Evolutionary conservation across 2,797 vertebrate species (phyloP).

Genomic region (Limosa lapponica): DNA sequence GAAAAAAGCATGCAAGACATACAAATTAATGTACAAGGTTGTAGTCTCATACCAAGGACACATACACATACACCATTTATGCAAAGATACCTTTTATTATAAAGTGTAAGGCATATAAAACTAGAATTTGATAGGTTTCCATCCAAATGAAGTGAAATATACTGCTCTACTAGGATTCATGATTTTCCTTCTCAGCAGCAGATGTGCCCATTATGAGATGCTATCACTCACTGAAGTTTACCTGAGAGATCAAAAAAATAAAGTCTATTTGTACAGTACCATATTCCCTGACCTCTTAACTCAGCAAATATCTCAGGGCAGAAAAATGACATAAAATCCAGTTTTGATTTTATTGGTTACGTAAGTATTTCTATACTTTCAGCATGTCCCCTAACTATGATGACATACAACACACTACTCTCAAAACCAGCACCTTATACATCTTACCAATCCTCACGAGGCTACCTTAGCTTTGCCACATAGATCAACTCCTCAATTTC

Average conservation of each 20-base stretch:
- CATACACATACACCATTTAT: slow-evolving; percentile 41
- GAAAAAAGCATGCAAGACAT: slow-evolving; percentile 43
- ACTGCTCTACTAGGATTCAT: slow-evolving; percentile 57
- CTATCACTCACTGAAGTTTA: slow-evolving; percentile 64
- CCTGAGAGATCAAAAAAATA: slow-evolving; percentile 71
- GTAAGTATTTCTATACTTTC: background rate
- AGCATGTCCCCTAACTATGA: fast-evolving
- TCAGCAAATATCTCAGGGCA: background rate
- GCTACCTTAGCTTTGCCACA: background rate
- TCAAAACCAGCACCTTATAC: background rate
- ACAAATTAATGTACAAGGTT: background rate
- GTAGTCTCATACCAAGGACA: slow-evolving; percentile 42
- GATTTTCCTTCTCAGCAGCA: slow-evolving; percentile 61
- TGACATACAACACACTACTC: fast-evolving
- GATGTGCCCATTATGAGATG: slow-evolving; percentile 53
- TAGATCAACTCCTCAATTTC: background rate
- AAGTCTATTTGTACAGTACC: slow-evolving; percentile 60
- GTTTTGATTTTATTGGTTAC: background rate
- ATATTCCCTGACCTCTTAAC: background rate
- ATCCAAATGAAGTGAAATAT: slow-evolving; percentile 56
- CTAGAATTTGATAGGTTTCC: slow-evolving; percentile 59
- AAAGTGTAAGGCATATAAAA: slow-evolving; percentile 69
- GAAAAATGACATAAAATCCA: background rate
- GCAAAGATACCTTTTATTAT: slow-evolving; percentile 49
- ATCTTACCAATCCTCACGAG: fast-evolving